Conservation (phyloP, 2,797 vertebrate species). For the Cacajao melanocephalus region DNA sequence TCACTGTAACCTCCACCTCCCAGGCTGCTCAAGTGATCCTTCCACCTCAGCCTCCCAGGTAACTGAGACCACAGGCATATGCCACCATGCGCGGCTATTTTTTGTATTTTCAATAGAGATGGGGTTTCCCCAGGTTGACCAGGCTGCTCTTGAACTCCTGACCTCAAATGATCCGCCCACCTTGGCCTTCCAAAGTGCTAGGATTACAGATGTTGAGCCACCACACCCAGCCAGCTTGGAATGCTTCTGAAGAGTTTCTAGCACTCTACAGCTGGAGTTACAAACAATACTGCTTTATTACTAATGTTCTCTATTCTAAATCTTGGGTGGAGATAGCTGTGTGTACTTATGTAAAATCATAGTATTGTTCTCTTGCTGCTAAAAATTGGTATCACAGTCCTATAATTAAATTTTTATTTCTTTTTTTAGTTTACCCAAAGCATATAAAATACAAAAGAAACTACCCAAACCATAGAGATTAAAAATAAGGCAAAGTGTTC, state of each 20-base stretch:
- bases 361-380: background rate
- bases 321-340: background rate
- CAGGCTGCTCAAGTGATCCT: background rate
- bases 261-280: background rate
- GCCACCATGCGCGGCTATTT: background rate
- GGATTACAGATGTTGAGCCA: background rate
- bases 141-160: background rate
- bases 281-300: background rate
- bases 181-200: background rate
- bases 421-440: background rate
- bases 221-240: background rate
- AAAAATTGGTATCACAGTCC: background rate
- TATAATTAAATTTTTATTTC: background rate
- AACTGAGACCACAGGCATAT: background rate
- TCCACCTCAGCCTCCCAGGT: background rate
- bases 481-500: background rate
- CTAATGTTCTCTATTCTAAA: background rate
- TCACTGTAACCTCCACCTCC: background rate
- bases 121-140: background rate
- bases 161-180: background rate
- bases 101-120: background rate
- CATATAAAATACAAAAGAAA: constrained; percentile 1
- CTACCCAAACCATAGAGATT: background rate
- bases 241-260: background rate
- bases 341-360: background rate